Evolutionary conservation across 1,140 invertebrate species (phyloP), one percentile per base, ranked within the genome.

Genomic region (Apis laboriosa): DNA sequence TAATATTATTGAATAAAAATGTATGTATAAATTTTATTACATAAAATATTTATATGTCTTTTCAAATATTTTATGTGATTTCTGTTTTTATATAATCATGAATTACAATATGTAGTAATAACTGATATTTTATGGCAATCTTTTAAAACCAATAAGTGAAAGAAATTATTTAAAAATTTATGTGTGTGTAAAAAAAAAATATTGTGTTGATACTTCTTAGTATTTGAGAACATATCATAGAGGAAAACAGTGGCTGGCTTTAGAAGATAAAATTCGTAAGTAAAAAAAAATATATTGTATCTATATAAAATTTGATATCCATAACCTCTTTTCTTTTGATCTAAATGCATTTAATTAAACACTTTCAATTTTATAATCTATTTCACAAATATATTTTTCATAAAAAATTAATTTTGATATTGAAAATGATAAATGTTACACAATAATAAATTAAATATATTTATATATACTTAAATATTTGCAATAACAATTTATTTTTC

Each of bases 321-420:
- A 82, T 82, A 82, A 82, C 80, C 80, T 82, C 61, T 53, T 56
- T 75, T 53, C 21, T 24, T 28, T n/a, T 60, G 63, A 68, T n/a
- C 17, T 28, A 24, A 28, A 28, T 28, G 17, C 21, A 66, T 43
- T 43, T 43, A 43, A 43, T 43, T 43, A 43, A 43, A 43, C 34
- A 43, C 34, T 43, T 43, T 43, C 34, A 43, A 43, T 43, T 43
- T 43, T 7, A 43, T 43, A 43, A 43, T 43, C 4, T 43, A 43
- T 7, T 43, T 43, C 5, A 43, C 2, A 34, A 34, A 43, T 43
- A 43, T 43, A 43, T 43, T 43, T 43, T 43, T 43, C 34, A 43
- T 43, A 43, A 43, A 43, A 43, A 43, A 43, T 43, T 43, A 43
- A 43, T 43, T 43, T 43, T 43, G 34, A 43, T 43, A 43, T 43